Conservation (phyloP, 2,113 vertebrate species). For the Lynx canadensis region DNA sequence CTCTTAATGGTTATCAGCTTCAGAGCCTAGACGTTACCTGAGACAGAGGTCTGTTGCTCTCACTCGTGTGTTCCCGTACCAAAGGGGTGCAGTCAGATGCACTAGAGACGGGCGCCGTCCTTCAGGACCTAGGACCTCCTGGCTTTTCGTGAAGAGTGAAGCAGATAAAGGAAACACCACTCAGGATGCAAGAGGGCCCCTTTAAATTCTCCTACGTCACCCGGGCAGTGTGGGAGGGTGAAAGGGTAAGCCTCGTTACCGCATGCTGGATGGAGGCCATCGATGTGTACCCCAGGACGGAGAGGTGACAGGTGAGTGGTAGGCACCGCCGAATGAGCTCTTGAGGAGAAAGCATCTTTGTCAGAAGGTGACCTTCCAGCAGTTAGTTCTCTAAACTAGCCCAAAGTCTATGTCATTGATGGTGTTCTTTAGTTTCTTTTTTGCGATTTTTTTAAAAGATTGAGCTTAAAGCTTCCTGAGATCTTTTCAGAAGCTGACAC, state of each 20-base stretch:
- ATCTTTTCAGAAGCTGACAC: background rate
- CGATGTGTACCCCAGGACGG: background rate
- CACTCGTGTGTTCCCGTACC: background rate
- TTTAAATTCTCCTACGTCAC: accelerated
- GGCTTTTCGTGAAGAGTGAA: too few species aligned
- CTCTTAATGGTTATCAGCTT: background rate
- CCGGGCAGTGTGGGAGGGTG: background rate
- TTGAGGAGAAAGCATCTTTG: background rate
- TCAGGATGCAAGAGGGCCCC: background rate
- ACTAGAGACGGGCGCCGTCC: background rate
- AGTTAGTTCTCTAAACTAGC: background rate
- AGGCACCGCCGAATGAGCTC: background rate
- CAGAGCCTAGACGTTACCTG: background rate
- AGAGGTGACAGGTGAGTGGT: background rate
- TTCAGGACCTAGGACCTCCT: background rate
- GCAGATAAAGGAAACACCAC: background rate
- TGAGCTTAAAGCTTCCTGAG: background rate
- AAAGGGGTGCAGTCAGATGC: background rate
- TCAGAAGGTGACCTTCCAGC: background rate
- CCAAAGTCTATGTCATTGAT: background rate
- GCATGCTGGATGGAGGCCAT: background rate
- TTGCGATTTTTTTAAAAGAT: background rate
- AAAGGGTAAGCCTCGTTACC: background rate
- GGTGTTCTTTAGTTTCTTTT: background rate
- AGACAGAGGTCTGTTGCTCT: accelerated